Conservation (phyloP, 2,888 invertebrate species). For the Metacarcinus magister region DNA sequence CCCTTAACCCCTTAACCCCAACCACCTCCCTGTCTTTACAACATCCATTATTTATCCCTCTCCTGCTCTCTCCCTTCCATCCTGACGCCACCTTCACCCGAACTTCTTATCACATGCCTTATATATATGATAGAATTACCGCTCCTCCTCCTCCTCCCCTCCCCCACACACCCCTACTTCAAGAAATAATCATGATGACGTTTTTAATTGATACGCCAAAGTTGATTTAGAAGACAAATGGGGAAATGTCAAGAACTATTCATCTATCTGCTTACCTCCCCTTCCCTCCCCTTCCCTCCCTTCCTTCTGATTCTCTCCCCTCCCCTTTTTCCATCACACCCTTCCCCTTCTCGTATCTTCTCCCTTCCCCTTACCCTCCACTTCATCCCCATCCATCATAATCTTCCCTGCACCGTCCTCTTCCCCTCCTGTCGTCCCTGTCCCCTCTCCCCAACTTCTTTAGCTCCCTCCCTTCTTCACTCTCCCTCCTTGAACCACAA, state of each 20-base stretch:
- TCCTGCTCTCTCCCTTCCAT: neutral
- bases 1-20: too few species aligned
- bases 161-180: too few species aligned
- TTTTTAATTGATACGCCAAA: neutral
- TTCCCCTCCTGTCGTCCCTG: neutral
- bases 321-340: neutral
- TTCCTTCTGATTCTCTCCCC: neutral
- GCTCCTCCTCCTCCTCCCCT: too few species aligned
- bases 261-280: neutral
- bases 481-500: neutral
- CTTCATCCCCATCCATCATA: neutral
- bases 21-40: neutral
- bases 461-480: neutral
- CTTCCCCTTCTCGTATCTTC: neutral
- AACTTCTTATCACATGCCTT: too few species aligned
- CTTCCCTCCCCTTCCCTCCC: neutral
- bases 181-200: neutral
- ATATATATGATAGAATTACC: too few species aligned
- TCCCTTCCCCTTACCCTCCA: neutral
- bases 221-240: neutral
- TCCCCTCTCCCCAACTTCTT: neutral
- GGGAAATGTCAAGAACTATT: neutral
- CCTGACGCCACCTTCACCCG: neutral
- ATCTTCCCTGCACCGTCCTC: neutral
- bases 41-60: neutral